Percentiles rank a stretch among this genome's conserved stretches.
phyloP scores from a whole-genome alignment of 2,113 vertebrate species.

The Paramisgurnus dabryanus region DNA sequence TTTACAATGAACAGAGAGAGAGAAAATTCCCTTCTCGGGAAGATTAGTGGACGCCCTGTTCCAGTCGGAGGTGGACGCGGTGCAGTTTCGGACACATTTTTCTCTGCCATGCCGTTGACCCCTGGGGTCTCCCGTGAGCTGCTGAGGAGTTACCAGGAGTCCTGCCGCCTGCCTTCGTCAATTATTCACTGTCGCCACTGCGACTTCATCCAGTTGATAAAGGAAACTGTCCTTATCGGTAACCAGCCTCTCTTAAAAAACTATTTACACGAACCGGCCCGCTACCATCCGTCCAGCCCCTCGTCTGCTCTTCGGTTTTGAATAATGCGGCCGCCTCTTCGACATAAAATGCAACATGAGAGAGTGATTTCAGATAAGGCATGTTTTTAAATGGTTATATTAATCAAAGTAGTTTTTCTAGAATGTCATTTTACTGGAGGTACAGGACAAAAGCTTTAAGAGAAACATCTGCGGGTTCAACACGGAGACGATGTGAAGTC shows the following conservation, averaged over 20 bases:
- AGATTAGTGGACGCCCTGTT: slow-evolving; percentile 72
- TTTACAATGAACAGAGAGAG: slow-evolving; percentile 47
- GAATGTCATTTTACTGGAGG: background rate
- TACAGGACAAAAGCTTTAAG: background rate
- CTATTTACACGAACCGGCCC: slow-evolving; percentile 75
- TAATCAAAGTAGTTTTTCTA: background rate
- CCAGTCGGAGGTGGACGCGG: slow-evolving; percentile 58
- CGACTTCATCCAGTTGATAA: slow-evolving; percentile 74
- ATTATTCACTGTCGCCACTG: slow-evolving; percentile 76
- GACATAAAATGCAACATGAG: background rate
- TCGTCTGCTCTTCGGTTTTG: background rate
- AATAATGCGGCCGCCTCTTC: slow-evolving; percentile 32
- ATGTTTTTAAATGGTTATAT: slow-evolving; percentile 25
- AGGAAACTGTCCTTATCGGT: slow-evolving; percentile 75
- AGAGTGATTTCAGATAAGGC: slow-evolving; percentile 39
- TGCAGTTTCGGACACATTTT: slow-evolving; percentile 71
- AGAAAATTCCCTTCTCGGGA: slow-evolving; percentile 59
- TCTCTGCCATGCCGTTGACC: slow-evolving; percentile 78
- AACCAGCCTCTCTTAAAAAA: slow-evolving; percentile 67
- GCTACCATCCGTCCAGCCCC: slow-evolving; percentile 55
- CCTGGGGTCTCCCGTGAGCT: slow-evolving; percentile 65
- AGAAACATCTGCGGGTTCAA: too few species aligned
- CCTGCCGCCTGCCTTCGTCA: slow-evolving; percentile 66
- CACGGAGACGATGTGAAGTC: too few species aligned
- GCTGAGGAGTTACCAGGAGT: slow-evolving; percentile 52